These are phyloP conservation scores for Oreochromis tanganicae DNA, from an alignment of 2,113 vertebrate genomes.

Conservation along the genomic window DNA sequence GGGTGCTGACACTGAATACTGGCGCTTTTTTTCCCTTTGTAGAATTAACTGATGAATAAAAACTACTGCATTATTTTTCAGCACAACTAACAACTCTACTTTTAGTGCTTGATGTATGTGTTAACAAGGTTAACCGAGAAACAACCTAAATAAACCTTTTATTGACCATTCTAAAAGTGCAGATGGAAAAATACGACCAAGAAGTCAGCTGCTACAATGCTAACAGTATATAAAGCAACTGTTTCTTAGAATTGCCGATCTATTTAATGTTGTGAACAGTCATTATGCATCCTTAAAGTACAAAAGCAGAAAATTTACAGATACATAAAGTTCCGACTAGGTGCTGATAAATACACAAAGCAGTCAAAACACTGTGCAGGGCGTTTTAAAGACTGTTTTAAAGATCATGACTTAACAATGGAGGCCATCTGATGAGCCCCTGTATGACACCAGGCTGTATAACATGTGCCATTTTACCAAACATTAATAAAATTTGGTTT, in stretches of 20 bases:
- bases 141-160: not conserved
- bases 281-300: not conserved
- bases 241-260: not conserved
- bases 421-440: not conserved
- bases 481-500: not conserved
- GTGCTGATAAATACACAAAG: not conserved
- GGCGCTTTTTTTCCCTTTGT: accelerated
- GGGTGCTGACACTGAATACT: not conserved
- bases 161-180: not conserved
- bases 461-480: not conserved
- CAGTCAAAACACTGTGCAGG: not conserved
- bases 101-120: not conserved
- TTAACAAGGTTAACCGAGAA: not conserved
- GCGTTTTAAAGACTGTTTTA: accelerated
- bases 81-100: not conserved
- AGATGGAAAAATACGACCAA: not conserved
- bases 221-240: not conserved
- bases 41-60: not conserved
- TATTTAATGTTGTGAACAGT: not conserved
- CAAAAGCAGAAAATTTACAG: not conserved
- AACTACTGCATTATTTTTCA: not conserved
- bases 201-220: not conserved
- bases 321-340: not conserved
- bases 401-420: not conserved
- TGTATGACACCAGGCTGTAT: not conserved